Evolutionary conservation across 1,140 invertebrate genomes (phyloP), one percentile per base, ranked within the genome.

Genomic region (Kradibia gibbosae): DNA sequence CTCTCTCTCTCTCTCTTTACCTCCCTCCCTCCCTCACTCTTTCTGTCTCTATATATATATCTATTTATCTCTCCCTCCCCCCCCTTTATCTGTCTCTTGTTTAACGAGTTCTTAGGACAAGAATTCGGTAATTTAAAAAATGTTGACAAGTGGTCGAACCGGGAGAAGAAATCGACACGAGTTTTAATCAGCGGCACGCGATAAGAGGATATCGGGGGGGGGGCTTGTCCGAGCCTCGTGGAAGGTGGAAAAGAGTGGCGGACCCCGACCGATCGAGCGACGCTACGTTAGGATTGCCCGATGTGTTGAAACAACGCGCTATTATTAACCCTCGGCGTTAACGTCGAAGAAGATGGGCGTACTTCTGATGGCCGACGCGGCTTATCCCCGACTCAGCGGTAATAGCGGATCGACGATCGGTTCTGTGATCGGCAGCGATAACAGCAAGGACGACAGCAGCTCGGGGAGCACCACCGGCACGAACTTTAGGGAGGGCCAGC

Each of bases 311-410:
- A n/a, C n/a, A n/a, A 45, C 39, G 57, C 57, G 74, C 74, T 77
- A 77, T 77, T 77, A 60, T 77, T 77, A 77, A 65, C 36, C 74
- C 57, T 79, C 67, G 65, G 67, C 65, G 65, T 45, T 55, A 60
- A 36, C 67, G 71, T 57, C 60, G 78, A 65, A 22, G 84, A 82
- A 88, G 87, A 91, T 91, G 89, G 89, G 89, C 83, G 88, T 90
- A 80, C 85, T 90, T 76, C 83, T 90, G 84, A 87, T 90, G 83
- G 83, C 87, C 57, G 88, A 90, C 83, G 86, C 86, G 78, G 80
- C 86, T 80, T 87, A 87, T 81, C 79, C 74, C 20, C 62, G 72
- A 34, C 62, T 76, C 83, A 78, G 55, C 83, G 36, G 42, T 17
- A 48, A 48, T 31, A 71, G 11, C 70, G 39, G 70, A 45, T 25